Evolutionary conservation across 1,140 invertebrate species (phyloP).

Genomic region (Eupeodes corollae): DNA sequence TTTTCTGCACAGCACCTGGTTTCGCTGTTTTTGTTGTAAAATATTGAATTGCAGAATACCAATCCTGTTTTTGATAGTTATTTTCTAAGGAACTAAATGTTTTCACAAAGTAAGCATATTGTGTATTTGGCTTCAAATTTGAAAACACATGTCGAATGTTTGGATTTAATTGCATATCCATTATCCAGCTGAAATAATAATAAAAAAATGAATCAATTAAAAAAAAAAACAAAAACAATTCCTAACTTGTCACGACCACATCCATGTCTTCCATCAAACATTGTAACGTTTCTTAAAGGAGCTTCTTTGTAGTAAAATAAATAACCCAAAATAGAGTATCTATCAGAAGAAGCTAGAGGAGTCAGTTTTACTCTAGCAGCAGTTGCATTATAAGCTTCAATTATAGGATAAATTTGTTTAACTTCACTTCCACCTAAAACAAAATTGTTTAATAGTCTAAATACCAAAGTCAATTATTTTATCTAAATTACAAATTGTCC

Average conservation of each 20-base stretch:
- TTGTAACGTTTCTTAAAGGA: constrained; percentile 52
- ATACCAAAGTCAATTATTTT: constrained; percentile 38
- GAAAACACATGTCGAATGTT: constrained; percentile 43
- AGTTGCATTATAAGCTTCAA: constrained; percentile 32
- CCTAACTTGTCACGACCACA: constrained; percentile 52
- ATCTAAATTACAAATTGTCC: constrained; percentile 62
- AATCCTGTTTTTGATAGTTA: constrained; percentile 53
- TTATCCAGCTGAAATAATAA: constrained; percentile 27
- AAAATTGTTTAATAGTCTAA: constrained; percentile 23
- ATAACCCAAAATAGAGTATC: constrained; percentile 60
- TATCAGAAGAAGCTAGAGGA: constrained; percentile 44
- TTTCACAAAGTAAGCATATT: constrained; percentile 83
- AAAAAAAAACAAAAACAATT: not conserved
- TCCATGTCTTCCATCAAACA: constrained; percentile 69
- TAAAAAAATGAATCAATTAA: constrained; percentile 1
- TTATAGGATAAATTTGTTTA: constrained; percentile 4
- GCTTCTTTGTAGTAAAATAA: constrained; percentile 63
- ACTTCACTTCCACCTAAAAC: constrained; percentile 8
- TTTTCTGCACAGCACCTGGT: constrained; percentile 16
- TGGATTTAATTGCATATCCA: constrained; percentile 23
- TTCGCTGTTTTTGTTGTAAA: constrained; percentile 51
- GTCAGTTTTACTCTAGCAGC: constrained; percentile 54
- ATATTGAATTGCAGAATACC: constrained; percentile 64
- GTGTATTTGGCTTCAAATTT: constrained; percentile 67
- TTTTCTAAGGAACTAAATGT: constrained; percentile 61